Conservation (phyloP, 2,888 invertebrate species). For the Drosophila mettleri region DNA sequence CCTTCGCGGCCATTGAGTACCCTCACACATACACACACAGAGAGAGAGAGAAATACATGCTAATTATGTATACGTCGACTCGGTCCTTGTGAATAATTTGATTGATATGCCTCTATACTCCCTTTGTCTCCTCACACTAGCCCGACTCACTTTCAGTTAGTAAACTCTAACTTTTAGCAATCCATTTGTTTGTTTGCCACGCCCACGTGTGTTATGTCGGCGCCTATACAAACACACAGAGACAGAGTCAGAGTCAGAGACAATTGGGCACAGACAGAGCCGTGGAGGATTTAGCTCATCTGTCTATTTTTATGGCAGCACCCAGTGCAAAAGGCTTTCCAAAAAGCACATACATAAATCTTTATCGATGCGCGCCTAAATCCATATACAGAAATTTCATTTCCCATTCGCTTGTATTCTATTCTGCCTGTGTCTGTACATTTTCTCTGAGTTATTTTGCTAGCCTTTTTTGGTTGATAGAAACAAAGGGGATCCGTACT, state of each 20-base stretch:
- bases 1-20: slow-evolving; percentile 3
- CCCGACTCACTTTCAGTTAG: slow-evolving; percentile 27
- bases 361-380: slow-evolving; percentile 73
- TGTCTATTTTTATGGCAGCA: slow-evolving; percentile 62
- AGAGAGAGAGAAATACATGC: not conserved
- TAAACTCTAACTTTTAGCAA: slow-evolving; percentile 42
- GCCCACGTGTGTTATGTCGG: slow-evolving; percentile 10
- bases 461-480: slow-evolving; percentile 20
- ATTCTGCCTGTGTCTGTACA: slow-evolving; percentile 35
- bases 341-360: slow-evolving; percentile 63
- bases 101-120: slow-evolving; percentile 11
- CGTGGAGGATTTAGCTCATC: slow-evolving; percentile 38
- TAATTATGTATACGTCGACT: not conserved
- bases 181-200: slow-evolving; percentile 45
- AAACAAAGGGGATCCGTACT: slow-evolving; percentile 52
- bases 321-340: slow-evolving; percentile 46
- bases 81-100: slow-evolving; percentile 19
- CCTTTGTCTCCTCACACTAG: slow-evolving; percentile 4
- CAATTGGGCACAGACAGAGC: not conserved
- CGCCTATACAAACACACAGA: slow-evolving; percentile 13
- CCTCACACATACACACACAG: not conserved
- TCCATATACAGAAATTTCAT: slow-evolving; percentile 68
- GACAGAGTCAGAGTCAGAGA: slow-evolving; percentile 13
- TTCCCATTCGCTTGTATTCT: slow-evolving; percentile 58
- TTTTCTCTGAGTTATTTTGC: slow-evolving; percentile 23